Conservation (phyloP, 1,140 invertebrate species). For the Luehdorfia chinensis region DNA sequence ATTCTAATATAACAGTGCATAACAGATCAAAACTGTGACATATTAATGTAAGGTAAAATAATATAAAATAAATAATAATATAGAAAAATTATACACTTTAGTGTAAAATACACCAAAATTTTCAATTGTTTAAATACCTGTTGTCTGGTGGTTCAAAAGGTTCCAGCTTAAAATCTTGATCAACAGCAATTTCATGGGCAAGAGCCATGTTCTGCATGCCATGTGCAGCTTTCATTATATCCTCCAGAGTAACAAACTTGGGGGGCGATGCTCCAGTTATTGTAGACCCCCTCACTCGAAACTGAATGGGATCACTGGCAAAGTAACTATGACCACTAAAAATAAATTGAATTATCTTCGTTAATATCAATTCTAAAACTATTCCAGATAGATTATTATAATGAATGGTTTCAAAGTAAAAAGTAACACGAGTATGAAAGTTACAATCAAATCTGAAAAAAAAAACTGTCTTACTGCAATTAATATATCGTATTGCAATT, state of each 20-base stretch:
- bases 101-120: background rate
- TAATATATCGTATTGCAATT: background rate
- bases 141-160: conserved; percentile 87
- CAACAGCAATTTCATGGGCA: conserved; percentile 96
- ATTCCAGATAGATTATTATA: too few species aligned
- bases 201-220: conserved; percentile 95
- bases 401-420: too few species aligned
- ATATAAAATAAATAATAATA: too few species aligned
- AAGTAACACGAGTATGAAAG: too few species aligned
- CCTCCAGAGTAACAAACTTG: conserved; percentile 92
- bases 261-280: conserved; percentile 87
- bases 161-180: conserved; percentile 93
- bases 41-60: too few species aligned
- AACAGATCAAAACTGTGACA: too few species aligned
- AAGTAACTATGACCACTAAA: conserved; percentile 41
- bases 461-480: background rate
- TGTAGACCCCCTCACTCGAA: conserved; percentile 66
- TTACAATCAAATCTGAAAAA: background rate
- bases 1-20: too few species aligned
- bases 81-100: background rate
- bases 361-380: too few species aligned
- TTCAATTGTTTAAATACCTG: conserved; percentile 74
- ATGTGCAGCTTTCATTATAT: conserved; percentile 93
- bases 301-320: conserved; percentile 62
- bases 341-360: conserved; percentile 13